Percentiles rank a stretch among this genome's conserved stretches.
Conservation (phyloP, 2,888 invertebrate genomes). For the Caenorhabditis zanzibari region DNA sequence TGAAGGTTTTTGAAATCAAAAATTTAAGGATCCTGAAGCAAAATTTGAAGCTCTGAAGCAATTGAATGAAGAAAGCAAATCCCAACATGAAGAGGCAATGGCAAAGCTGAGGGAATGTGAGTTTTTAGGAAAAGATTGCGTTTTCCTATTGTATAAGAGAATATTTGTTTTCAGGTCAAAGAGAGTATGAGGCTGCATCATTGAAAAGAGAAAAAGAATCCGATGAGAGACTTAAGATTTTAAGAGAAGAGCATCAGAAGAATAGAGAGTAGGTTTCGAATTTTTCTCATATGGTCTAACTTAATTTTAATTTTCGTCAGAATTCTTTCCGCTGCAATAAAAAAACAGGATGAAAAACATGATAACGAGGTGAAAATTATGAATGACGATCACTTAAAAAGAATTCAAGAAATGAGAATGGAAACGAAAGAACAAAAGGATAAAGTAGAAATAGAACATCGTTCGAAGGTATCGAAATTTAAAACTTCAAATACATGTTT, state of each 20-base stretch:
- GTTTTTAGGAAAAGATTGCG: not conserved
- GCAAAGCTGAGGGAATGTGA: conserved; percentile 3
- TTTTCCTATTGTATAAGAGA: not conserved
- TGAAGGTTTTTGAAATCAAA: not conserved
- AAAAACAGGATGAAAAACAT: not conserved
- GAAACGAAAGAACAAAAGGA: conserved; percentile 1
- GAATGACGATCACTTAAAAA: not conserved
- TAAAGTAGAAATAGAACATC: conserved; percentile 1
- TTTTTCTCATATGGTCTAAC: no score
- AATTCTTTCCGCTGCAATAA: not conserved
- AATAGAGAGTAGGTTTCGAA: not conserved
- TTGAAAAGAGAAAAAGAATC: not conserved
- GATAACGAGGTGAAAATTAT: conserved; percentile 1
- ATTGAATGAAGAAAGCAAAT: not conserved
- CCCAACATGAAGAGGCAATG: not conserved
- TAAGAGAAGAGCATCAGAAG: not conserved
- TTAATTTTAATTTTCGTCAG: not conserved
- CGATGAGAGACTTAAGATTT: conserved; percentile 3
- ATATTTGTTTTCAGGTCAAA: not conserved
- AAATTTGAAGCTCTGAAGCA: conserved; percentile 9
- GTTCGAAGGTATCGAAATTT: not conserved
- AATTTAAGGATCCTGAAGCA: conserved; percentile 15
- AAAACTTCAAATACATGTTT: not conserved
- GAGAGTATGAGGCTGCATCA: not conserved
- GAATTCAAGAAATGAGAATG: not conserved